Evolutionary conservation across 1,140 invertebrate species (phyloP).

Genomic region (Sitobion miscanthi): DNA sequence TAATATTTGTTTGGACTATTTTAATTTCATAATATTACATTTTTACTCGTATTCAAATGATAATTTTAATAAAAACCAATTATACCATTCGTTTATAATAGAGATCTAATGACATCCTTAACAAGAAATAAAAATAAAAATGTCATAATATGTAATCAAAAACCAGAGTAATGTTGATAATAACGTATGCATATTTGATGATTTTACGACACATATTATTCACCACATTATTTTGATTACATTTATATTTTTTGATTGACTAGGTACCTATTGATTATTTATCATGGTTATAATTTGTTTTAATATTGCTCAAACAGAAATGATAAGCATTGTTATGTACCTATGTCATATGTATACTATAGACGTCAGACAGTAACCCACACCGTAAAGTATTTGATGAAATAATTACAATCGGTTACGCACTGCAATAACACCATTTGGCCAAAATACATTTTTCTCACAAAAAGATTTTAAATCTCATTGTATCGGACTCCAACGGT

Average conservation of each 20-base stretch:
- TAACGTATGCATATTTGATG: neutral
- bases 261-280: neutral
- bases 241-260: neutral
- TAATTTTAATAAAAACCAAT: neutral
- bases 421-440: neutral
- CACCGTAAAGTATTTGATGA: neutral
- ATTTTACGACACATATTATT: neutral
- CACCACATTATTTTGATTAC: neutral
- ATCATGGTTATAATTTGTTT: neutral
- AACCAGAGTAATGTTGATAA: neutral
- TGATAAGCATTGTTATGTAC: neutral
- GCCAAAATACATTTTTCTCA: neutral
- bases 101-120: neutral
- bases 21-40: neutral
- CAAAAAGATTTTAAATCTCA: neutral
- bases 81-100: neutral
- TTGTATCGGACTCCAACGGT: neutral
- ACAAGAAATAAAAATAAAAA: neutral
- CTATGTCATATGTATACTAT: neutral
- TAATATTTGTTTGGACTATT: neutral
- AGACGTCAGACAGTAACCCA: neutral
- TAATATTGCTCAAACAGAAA: neutral
- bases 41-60: neutral
- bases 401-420: neutral
- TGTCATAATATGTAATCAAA: neutral